These are phyloP conservation scores for Catharus ustulatus DNA, from an alignment of 2,797 vertebrate genomes.

Conservation along the genomic window DNA sequence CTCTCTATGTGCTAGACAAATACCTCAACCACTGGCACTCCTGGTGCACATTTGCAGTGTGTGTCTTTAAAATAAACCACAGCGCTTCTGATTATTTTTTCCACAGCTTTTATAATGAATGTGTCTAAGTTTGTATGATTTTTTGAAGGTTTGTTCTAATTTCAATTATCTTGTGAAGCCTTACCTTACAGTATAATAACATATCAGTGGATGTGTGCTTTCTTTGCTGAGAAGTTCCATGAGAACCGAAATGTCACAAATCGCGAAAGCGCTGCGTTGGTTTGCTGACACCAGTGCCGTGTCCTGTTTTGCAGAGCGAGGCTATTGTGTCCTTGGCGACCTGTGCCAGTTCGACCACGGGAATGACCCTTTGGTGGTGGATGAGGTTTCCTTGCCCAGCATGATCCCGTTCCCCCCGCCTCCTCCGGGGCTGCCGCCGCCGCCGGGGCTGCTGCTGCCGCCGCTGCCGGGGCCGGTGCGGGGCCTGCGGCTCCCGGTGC, in stretches of 20 bases:
- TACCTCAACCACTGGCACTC: background rate
- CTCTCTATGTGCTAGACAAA: background rate
- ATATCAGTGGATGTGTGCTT: background rate
- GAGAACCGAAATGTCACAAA: background rate
- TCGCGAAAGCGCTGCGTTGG: fast-evolving
- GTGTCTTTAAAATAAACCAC: background rate
- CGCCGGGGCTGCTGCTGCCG: slow-evolving; percentile 74
- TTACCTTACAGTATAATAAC: background rate
- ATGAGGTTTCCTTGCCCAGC: slow-evolving; percentile 93
- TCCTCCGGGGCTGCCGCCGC: slow-evolving; percentile 89
- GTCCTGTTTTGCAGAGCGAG: slow-evolving; percentile 86
- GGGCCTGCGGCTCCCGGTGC: slow-evolving; percentile 81
- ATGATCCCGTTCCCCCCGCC: slow-evolving; percentile 98
- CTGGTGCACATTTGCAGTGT: background rate
- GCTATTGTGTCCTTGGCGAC: slow-evolving; percentile 96
- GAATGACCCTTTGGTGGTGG: slow-evolving; percentile 94
- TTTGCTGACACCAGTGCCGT: background rate
- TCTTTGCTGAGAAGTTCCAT: background rate
- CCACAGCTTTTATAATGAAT: background rate
- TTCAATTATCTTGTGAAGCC: background rate
- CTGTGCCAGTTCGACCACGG: slow-evolving; percentile 97
- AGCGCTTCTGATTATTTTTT: background rate
- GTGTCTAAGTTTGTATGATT: background rate
- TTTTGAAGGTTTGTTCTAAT: background rate
- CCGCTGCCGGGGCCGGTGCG: slow-evolving; percentile 90